Evolutionary conservation across 2,888 invertebrate genomes (phyloP), one percentile per base, ranked within the genome.

Genomic region (Onchidella celtica): DNA sequence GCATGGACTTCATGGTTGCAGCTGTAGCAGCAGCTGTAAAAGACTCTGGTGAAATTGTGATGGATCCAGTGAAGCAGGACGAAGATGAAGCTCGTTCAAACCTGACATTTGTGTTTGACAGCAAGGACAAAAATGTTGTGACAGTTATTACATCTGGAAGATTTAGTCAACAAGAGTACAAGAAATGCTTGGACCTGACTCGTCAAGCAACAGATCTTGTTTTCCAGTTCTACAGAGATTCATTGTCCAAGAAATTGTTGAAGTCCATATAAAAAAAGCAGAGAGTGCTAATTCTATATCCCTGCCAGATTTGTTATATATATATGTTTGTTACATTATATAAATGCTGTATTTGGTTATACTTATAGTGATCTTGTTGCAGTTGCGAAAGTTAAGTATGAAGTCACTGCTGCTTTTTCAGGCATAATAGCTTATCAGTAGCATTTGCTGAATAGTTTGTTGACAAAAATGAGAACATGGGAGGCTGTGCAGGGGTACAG

Each of bases 1-100:
- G 96, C 21, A 96, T 98, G 96, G 96, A 96, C 85, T 96, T 95
- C 91, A 95, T 96, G 47, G 95, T 97, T 90, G 97, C 96, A 6
- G 97, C 97, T 0, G 95, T 97, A 0, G 95, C 95, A 77, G 97
- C 97, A 91, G 95, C 95, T 78, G 94, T 97, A 9, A 63, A 94
- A 14, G 92, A 95, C 11, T 95, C 29, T 32, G 75, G 79, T 11
- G 27, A 84, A 61, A 34, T 78, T 38, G 38, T 78, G 24, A 21
- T 77, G 57, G 75, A 81, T 38, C 70, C 81, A 6, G 29, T 59
- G 32, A 63, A 69, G 24, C 65, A 36, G 76, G 75, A 32, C 36
- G 81, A 69, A 74, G 70, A 72, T 40, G 75, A 77, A 24, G 66
- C 47, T n/a, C 29, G 72, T 27, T 57, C 65, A 21, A 11, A 61